Conservation (phyloP, 2,113 vertebrate genomes). For the Aix galericulata region DNA sequence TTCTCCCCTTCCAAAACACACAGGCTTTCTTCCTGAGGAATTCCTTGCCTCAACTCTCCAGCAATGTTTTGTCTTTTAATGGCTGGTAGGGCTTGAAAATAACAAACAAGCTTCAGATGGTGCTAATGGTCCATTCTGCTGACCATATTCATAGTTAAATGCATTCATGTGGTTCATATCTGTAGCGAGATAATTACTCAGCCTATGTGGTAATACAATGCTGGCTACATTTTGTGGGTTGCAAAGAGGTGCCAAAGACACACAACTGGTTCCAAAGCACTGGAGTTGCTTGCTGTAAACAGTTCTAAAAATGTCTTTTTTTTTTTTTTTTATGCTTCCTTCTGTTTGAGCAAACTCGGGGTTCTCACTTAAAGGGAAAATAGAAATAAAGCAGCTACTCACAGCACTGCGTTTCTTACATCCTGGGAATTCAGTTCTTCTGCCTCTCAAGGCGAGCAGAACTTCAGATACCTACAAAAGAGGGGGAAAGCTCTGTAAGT, state of each 20-base stretch:
- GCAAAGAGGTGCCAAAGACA: conserved; percentile 22
- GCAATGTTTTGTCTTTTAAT: neutral
- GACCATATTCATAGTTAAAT: conserved; percentile 41
- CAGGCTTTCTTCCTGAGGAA: neutral
- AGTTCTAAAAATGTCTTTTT: neutral
- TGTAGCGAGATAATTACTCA: conserved; percentile 13
- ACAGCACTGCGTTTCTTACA: conserved; percentile 15
- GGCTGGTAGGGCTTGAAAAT: conserved; percentile 4
- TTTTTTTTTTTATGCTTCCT: neutral
- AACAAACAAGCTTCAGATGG: conserved; percentile 46
- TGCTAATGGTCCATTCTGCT: conserved; percentile 39
- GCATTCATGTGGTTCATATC: conserved; percentile 39
- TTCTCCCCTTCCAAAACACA: neutral
- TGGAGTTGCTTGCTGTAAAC: conserved; percentile 18
- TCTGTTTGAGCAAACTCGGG: neutral
- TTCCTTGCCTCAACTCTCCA: neutral
- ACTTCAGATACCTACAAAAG: conserved; percentile 9
- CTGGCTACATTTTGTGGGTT: conserved; percentile 46
- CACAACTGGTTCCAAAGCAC: neutral
- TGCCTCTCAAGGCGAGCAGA: neutral
- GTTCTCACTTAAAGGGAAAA: conserved; percentile 6
- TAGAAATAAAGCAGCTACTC: neutral
- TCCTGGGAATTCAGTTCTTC: neutral
- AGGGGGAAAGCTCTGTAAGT: neutral
- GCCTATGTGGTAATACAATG: conserved; percentile 37